Base-by-base conservation (phyloP, 2,888 invertebrate species). In the Cryptocephalus primarius region DNA sequence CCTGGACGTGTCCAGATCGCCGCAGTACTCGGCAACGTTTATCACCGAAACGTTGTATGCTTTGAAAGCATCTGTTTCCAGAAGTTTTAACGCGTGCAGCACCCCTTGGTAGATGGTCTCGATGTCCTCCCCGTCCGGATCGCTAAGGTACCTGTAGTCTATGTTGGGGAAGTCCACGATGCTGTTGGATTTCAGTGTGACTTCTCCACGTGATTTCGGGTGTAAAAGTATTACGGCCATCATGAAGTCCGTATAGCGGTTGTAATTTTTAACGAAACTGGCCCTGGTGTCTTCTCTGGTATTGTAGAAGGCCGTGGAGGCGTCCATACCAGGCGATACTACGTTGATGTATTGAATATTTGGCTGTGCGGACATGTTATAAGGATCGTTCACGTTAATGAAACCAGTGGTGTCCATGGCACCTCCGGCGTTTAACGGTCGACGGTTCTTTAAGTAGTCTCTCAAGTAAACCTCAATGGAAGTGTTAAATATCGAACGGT, bases 1-100 rank as follows among this genome's bases (percentile, higher is more conserved):
- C 12, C 12, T 36, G 11, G 36, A 36, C 3, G 78, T 0, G 74
- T 1, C 77, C 76, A 47, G 72, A 71, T 4, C 71, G 13, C 46
- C 48, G 36, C 50, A 50, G n/a, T n/a, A 36, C 12, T 36, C 12
- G 6, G n/a, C 36, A 6, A 36, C n/a, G 36, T n/a, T n/a, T 36
- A 12, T 6, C 4, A 36, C 11, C 12, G 36, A 11, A 11, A 12
- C 36, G 12, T 36, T 36, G n/a, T 11, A 11, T 4, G 36, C 36
- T 12, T 36, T 36, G 36, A 36, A 36, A 4, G 36, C 36, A 11
- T 36, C 12, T n/a, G 36, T 36, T 2, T 40, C 34, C 3, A 14
- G 9, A 1, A 45, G 31, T n/a, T 43, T 12, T 14, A 43, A 32
- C 4, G 31, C n/a, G n/a, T 38, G 9, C 31, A 14, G 11, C 14